These are phyloP conservation scores for Nothura maculosa DNA, from an alignment of 2,797 vertebrate genomes.

Conservation along the genomic window DNA sequence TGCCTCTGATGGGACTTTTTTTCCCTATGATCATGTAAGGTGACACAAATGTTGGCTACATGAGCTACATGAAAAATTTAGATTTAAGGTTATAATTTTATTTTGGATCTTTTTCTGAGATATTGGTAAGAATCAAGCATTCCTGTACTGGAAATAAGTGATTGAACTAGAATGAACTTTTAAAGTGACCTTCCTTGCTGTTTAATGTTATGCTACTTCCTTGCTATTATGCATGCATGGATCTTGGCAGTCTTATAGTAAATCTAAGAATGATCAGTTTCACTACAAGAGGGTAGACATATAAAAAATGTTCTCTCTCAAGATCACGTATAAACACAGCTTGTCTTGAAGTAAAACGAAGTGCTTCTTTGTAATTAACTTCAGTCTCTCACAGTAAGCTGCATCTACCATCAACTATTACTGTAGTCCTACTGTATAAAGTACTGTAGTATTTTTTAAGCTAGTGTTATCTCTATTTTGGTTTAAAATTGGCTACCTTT, in stretches of 20 bases:
- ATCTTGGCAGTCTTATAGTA: neutral
- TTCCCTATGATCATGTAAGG: neutral
- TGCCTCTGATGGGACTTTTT: neutral
- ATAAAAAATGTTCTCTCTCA: neutral
- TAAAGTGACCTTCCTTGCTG: neutral
- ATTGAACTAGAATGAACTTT: neutral
- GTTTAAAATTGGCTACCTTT: neutral
- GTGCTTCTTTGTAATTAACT: neutral
- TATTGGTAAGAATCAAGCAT: neutral
- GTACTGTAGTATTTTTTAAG: neutral
- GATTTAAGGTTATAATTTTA: neutral
- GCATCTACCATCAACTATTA: neutral
- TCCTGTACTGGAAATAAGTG: neutral
- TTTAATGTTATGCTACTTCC: too few species aligned
- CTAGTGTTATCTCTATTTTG: neutral
- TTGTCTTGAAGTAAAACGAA: neutral
- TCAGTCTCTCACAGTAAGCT: neutral
- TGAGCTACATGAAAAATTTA: neutral
- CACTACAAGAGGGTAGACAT: neutral
- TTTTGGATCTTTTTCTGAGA: neutral
- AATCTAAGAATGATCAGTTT: neutral
- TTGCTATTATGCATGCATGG: neutral
- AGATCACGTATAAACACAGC: neutral
- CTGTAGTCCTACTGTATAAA: neutral
- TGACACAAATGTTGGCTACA: neutral